Evolutionary conservation across 2,797 vertebrate species (phyloP).

Genomic region (Hemitrygon akajei): DNA sequence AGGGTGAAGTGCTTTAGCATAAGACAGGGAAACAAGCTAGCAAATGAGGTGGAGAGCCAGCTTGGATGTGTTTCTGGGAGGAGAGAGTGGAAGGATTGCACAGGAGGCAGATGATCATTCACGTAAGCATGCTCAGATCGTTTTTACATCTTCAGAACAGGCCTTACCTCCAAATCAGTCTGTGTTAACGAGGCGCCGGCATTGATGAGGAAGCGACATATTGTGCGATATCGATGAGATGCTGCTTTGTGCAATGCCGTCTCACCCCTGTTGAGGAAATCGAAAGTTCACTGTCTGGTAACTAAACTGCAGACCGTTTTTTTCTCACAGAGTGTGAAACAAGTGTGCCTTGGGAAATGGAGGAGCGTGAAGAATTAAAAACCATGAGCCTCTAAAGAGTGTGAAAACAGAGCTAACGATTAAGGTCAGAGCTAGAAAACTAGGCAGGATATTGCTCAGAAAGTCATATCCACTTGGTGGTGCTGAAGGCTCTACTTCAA

Average conservation of each 20-base stretch:
- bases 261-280: slow-evolving; percentile 72
- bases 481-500: too few relatives aligned
- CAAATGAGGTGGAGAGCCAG: not conserved
- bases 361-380: too few relatives aligned
- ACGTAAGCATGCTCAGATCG: not conserved
- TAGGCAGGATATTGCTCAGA: too few relatives aligned
- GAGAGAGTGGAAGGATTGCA: not conserved
- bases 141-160: not conserved
- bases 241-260: slow-evolving; percentile 92
- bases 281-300: slow-evolving; percentile 46
- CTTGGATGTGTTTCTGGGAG: not conserved
- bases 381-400: too few relatives aligned
- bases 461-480: too few relatives aligned
- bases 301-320: not conserved
- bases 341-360: not conserved
- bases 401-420: too few relatives aligned
- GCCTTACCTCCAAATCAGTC: slow-evolving; percentile 80
- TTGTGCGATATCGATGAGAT: slow-evolving; percentile 67
- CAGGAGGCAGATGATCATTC: not conserved
- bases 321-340: not conserved
- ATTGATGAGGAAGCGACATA: slow-evolving; percentile 81
- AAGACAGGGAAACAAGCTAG: too few relatives aligned
- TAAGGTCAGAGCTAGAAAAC: too few relatives aligned
- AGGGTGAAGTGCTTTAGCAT: not conserved
- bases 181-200: slow-evolving; percentile 81